phyloP scores from a whole-genome alignment of 2,888 invertebrate genomes.

The Galerucella pusilla region DNA sequence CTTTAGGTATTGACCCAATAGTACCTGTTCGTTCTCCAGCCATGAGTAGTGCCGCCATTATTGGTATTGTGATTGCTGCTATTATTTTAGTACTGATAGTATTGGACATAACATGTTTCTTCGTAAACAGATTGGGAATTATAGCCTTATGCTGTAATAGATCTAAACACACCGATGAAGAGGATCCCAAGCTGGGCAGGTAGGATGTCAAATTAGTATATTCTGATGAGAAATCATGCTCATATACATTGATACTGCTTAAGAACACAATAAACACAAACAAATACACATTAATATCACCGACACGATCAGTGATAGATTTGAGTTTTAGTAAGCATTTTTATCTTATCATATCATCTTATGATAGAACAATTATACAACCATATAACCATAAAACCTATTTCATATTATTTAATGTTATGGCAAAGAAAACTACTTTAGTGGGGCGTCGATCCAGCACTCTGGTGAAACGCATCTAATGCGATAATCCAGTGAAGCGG shows the following conservation, averaged over 20 bases:
- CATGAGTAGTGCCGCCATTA: constrained; percentile 80
- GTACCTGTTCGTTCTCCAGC: constrained; percentile 65
- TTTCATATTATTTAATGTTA: too few relatives aligned
- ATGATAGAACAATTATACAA: too few relatives aligned
- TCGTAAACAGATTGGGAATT: constrained; percentile 74
- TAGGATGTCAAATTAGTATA: constrained; percentile 62
- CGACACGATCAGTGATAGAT: not conserved
- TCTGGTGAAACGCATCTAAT: too few relatives aligned
- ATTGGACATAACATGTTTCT: constrained; percentile 85
- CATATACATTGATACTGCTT: not conserved
- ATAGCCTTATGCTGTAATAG: constrained; percentile 77
- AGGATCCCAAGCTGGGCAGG: constrained; percentile 88
- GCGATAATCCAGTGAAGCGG: too few relatives aligned
- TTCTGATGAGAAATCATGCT: not conserved
- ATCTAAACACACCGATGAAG: constrained; percentile 78
- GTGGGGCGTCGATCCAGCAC: too few relatives aligned
- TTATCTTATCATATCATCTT: too few relatives aligned
- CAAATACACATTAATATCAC: not conserved
- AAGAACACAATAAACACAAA: not conserved
- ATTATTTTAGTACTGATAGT: constrained; percentile 83
- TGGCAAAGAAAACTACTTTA: too few relatives aligned
- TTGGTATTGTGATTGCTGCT: constrained; percentile 86
- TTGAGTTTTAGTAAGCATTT: too few relatives aligned
- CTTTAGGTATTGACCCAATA: constrained; percentile 54
- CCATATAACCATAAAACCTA: too few relatives aligned